Evolutionary conservation across 2,113 vertebrate species (phyloP).

Genomic region (Sturnira hondurensis): DNA sequence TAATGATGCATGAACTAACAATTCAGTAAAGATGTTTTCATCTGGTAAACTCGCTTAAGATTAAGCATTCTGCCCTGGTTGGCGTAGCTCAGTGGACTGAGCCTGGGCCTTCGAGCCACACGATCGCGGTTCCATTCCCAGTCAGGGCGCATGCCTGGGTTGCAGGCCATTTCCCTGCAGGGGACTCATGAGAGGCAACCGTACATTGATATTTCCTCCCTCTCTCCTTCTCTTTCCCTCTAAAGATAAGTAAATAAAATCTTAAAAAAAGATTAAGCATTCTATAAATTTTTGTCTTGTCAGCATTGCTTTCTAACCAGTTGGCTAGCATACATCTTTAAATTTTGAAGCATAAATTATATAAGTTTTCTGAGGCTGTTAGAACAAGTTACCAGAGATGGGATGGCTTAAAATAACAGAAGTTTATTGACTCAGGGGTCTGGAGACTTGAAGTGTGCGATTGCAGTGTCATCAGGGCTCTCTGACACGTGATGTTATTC

Average conservation of each 20-base stretch:
- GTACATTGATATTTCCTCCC: too few species aligned
- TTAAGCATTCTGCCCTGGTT: not conserved
- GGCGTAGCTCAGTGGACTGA: too few species aligned
- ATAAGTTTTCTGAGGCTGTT: not conserved
- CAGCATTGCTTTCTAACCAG: not conserved
- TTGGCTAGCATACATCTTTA: not conserved
- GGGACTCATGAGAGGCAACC: too few species aligned
- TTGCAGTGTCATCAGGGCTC: too few species aligned
- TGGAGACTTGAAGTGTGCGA: not conserved
- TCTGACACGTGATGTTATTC: not conserved
- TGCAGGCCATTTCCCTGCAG: too few species aligned
- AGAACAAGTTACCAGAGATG: not conserved
- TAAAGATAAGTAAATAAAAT: too few species aligned
- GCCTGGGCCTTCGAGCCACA: too few species aligned
- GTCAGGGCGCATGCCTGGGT: too few species aligned
- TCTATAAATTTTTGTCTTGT: not conserved
- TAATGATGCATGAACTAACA: not conserved
- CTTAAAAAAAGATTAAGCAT: not conserved
- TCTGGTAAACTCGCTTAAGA: not conserved
- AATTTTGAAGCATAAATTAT: not conserved
- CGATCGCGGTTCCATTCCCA: too few species aligned
- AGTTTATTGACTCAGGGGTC: not conserved
- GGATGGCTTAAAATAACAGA: not conserved
- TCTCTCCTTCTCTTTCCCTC: too few species aligned
- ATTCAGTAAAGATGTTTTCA: not conserved